These are phyloP conservation scores for Rugalucina vietnamica DNA, from an alignment of 2,888 invertebrate species.

Conservation along the genomic window DNA sequence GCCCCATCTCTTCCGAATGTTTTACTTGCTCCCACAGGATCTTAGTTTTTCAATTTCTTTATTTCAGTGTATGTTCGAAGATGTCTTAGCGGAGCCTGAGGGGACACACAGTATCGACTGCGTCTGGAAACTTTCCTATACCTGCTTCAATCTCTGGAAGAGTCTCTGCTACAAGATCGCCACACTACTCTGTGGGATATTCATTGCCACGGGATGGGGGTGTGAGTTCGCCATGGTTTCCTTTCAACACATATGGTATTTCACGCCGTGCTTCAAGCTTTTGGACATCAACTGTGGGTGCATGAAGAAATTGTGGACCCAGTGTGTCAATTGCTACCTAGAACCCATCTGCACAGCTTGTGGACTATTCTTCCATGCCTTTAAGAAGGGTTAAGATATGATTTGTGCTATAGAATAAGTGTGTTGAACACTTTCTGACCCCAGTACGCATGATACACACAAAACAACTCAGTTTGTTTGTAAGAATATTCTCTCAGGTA, in stretches of 20 bases:
- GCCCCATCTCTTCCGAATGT: no score
- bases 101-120: conserved; percentile 86
- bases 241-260: conserved; percentile 73
- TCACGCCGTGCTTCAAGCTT: conserved; percentile 67
- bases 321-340: conserved; percentile 57
- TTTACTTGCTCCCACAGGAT: no score
- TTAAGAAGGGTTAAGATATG: no score
- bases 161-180: conserved; percentile 89
- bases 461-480: no score
- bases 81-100: conserved; percentile 75
- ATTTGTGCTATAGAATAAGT: no score
- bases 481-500: no score
- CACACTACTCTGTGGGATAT: conserved; percentile 88
- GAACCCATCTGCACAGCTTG: conserved; percentile 66
- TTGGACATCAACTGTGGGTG: conserved; percentile 84
- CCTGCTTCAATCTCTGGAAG: conserved; percentile 87
- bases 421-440: no score
- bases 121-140: conserved; percentile 89
- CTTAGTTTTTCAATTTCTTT: neutral
- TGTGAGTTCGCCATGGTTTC: conserved; percentile 85
- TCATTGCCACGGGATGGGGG: conserved; percentile 87
- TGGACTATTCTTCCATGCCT: conserved; percentile 60
- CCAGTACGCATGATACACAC: no score
- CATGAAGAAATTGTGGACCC: conserved; percentile 48
- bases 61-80: conserved; percentile 58